phyloP scores from a whole-genome alignment of 2,797 vertebrate genomes.

The Gorsachius magnificus region DNA sequence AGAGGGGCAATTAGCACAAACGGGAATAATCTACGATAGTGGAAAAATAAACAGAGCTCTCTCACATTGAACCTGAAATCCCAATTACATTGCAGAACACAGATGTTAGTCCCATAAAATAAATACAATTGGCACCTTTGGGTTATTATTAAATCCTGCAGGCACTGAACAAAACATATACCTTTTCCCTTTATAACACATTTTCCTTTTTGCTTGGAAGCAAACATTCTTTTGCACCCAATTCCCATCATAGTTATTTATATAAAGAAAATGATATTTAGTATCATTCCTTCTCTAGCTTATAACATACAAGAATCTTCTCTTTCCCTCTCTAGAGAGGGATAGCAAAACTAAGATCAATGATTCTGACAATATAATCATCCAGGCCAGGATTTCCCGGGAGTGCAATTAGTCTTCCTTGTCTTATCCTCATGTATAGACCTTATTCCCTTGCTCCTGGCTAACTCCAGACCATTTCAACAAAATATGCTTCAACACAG shows the following conservation, averaged over 20 bases:
- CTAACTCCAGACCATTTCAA: slow-evolving; percentile 2
- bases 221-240: not conserved
- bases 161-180: slow-evolving; percentile 8
- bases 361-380: slow-evolving; percentile 32
- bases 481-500: not conserved
- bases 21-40: slow-evolving; percentile 54
- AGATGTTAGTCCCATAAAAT: slow-evolving; percentile 76
- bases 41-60: slow-evolving; percentile 74
- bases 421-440: not conserved
- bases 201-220: not conserved
- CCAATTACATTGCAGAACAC: slow-evolving; percentile 64
- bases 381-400: not conserved
- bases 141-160: slow-evolving; percentile 67
- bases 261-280: slow-evolving; percentile 15
- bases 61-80: slow-evolving; percentile 57
- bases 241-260: slow-evolving; percentile 3
- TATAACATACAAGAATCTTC: not conserved
- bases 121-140: slow-evolving; percentile 68
- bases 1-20: slow-evolving; percentile 67
- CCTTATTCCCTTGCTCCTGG: not conserved
- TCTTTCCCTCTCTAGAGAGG: not conserved
- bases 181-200: not conserved
- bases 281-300: not conserved
- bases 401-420: not conserved
- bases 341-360: slow-evolving; percentile 18